Evolutionary conservation across 2,888 invertebrate species (phyloP).

Genomic region (Drosophila cognata): DNA sequence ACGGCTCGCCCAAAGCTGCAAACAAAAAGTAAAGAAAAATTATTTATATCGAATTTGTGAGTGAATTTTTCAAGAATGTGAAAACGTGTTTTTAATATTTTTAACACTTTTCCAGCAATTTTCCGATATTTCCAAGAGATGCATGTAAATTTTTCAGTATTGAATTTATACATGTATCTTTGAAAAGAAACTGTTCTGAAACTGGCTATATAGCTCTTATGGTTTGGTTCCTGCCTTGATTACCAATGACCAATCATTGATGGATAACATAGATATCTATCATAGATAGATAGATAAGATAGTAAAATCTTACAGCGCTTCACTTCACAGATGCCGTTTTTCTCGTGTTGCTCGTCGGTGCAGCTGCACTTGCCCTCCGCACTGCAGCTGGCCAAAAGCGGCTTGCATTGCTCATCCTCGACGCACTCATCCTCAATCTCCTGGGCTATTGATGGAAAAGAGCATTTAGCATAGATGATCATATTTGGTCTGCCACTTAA

Average conservation of each 20-base stretch:
- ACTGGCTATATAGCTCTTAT: not conserved
- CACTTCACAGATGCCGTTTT: constrained; percentile 78
- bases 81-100: not conserved
- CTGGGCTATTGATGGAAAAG: constrained; percentile 60
- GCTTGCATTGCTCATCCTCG: constrained; percentile 84
- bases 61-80: not conserved
- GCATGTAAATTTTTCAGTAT: not conserved
- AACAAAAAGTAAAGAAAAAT: not conserved
- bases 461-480: not conserved
- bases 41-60: not conserved
- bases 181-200: not conserved
- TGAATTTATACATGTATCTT: not conserved
- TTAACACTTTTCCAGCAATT: not conserved
- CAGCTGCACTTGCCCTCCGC: constrained; percentile 81
- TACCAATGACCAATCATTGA: not conserved
- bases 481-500: not conserved
- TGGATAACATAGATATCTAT: not conserved
- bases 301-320: constrained; percentile 72
- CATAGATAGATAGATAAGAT: not conserved
- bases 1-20: constrained; percentile 79
- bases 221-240: not conserved
- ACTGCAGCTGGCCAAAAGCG: constrained; percentile 82
- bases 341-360: constrained; percentile 79
- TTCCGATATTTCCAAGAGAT: not conserved
- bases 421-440: constrained; percentile 82